These are phyloP conservation scores for Dufourea novaeangliae DNA, from an alignment of 1,140 invertebrate species.

Conservation along the genomic window DNA sequence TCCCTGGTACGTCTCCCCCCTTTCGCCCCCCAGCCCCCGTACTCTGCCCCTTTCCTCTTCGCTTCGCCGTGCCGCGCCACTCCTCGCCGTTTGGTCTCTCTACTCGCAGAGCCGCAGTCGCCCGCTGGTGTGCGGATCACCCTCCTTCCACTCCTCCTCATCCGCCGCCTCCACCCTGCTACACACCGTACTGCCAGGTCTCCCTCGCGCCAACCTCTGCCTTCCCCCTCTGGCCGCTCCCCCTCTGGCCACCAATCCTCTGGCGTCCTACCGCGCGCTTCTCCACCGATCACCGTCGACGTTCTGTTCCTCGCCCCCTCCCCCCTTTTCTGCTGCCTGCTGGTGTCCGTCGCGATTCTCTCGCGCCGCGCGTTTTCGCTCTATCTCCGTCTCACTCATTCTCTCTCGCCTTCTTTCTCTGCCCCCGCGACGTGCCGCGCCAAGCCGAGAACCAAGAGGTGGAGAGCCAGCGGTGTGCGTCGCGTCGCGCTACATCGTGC, in stretches of 20 bases:
- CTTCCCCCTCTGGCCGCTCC: not conserved
- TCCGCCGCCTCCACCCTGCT: constrained; percentile 33
- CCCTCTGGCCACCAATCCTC: not conserved
- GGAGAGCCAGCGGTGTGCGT: too few species aligned
- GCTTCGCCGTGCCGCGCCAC: constrained; percentile 30
- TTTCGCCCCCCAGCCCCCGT: constrained; percentile 1
- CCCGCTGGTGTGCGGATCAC: constrained; percentile 33
- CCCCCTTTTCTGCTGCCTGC: constrained; percentile 1
- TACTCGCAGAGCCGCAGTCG: constrained; percentile 47
- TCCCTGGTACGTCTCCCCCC: constrained; percentile 57
- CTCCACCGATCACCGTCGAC: constrained; percentile 53
- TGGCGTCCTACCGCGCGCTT: constrained; percentile 17
- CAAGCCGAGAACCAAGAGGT: not conserved
- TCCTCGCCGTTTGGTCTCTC: constrained; percentile 11
- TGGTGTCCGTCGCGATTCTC: not conserved
- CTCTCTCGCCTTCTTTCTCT: constrained; percentile 15
- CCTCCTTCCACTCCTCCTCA: not conserved
- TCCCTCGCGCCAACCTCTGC: constrained; percentile 50
- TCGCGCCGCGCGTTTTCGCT: not conserved
- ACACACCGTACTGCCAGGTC: constrained; percentile 40
- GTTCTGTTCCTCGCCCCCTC: constrained; percentile 40
- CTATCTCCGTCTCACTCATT: too few species aligned
- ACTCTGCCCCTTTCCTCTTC: constrained; percentile 8
- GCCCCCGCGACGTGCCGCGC: not conserved
- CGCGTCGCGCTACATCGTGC: constrained; percentile 2